These are phyloP conservation scores for Poecilus cupreus DNA, from an alignment of 2,888 invertebrate genomes.

Conservation along the genomic window DNA sequence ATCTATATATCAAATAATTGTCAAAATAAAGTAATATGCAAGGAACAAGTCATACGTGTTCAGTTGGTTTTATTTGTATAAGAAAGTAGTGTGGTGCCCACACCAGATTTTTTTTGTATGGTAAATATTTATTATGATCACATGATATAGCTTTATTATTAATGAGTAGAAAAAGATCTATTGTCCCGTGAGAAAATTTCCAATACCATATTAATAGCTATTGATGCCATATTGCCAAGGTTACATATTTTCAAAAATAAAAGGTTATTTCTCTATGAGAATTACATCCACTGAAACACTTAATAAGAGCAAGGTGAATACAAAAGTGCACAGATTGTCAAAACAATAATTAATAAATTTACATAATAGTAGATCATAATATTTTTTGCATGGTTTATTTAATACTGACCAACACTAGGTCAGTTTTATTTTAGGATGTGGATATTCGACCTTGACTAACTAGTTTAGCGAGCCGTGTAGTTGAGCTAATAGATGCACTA, in stretches of 20 bases:
- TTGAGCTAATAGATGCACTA: neutral
- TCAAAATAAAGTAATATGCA: too few species aligned
- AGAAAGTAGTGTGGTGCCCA: too few species aligned
- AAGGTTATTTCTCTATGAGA: constrained; percentile 12
- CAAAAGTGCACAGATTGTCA: neutral
- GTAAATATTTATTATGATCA: too few species aligned
- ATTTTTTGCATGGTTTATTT: neutral
- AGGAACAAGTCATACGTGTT: too few species aligned
- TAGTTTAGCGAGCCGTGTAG: neutral
- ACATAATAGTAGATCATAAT: neutral
- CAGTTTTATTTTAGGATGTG: neutral
- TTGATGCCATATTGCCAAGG: neutral
- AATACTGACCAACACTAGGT: neutral
- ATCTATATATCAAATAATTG: too few species aligned
- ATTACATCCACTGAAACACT: neutral
- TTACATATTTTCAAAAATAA: constrained; percentile 27
- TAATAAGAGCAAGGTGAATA: constrained; percentile 11
- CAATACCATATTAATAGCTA: neutral
- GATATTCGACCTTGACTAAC: neutral
- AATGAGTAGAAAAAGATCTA: neutral
- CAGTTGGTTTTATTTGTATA: too few species aligned
- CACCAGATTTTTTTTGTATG: too few species aligned
- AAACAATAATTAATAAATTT: neutral
- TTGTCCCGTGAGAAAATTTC: constrained; percentile 11
- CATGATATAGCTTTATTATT: neutral